Conservation (phyloP, 1,140 invertebrate genomes). For the Chironomus tepperi region DNA sequence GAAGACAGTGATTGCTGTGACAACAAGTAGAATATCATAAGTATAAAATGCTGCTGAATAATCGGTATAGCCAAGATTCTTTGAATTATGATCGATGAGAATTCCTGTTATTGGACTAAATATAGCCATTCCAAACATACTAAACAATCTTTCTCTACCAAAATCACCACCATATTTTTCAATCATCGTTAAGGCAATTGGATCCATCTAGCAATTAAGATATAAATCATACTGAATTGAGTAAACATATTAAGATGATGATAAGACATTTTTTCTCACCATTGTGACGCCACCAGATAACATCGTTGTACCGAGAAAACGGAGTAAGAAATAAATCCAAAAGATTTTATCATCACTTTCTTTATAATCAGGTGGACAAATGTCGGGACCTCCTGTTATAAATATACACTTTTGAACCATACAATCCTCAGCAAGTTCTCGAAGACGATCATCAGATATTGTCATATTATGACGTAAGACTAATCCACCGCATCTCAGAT, state of each 20-base stretch:
- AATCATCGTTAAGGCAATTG: slow-evolving; percentile 69
- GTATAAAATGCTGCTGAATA: slow-evolving; percentile 71
- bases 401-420: slow-evolving; percentile 64
- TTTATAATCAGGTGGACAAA: slow-evolving; percentile 64
- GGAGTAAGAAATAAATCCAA: slow-evolving; percentile 66
- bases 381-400: slow-evolving; percentile 55
- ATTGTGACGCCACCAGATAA: slow-evolving; percentile 66
- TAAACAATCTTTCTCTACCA: slow-evolving; percentile 67
- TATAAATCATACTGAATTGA: no score
- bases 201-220: slow-evolving; percentile 49
- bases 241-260: no score
- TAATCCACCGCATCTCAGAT: slow-evolving; percentile 59
- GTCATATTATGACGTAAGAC: slow-evolving; percentile 54
- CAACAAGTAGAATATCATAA: slow-evolving; percentile 56
- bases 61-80: slow-evolving; percentile 58
- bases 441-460: slow-evolving; percentile 42
- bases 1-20: slow-evolving; percentile 57
- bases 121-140: slow-evolving; percentile 68
- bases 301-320: slow-evolving; percentile 67
- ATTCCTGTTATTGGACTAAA: slow-evolving; percentile 71
- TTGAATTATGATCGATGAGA: slow-evolving; percentile 57
- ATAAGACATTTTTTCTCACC: not conserved
- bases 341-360: slow-evolving; percentile 64
- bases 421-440: slow-evolving; percentile 49
- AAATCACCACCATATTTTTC: slow-evolving; percentile 71